Evolutionary conservation across 2,113 vertebrate genomes (phyloP), one percentile per base, ranked within the genome.

Genomic region (Xiphias gladius): DNA sequence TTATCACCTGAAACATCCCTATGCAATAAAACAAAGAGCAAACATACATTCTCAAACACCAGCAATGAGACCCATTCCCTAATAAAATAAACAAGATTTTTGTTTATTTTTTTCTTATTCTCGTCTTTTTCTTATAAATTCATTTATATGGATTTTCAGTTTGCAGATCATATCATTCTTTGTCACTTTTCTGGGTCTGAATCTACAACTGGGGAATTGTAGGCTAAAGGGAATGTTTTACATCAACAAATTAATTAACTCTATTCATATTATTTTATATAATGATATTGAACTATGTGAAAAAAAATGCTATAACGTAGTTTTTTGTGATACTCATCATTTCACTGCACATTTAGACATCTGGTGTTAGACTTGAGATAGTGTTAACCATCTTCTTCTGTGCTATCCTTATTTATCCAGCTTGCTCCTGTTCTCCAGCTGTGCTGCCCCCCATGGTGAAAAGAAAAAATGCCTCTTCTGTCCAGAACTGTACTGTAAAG

Each of bases 401-500:
- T 7, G 22, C 26, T 20, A n/a, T 37, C 20, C 17, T 77, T 48
- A 24, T 59, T 85, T 73, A 26, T 26, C 1, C 54, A 61, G 50
- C 28, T 61, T 57, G n/a, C 70, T 48, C 28, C n/a, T 32, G 30
- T 65, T 58, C 68, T 70, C 57, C 58, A 70, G 41, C 54, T 73
- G 67, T 69, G 73, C 72, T 73, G 72, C 73, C 76, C 67, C 81
- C 67, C 4, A 2, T 76, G 76, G 76, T 26, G 32, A 24, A 65
- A 1, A 13, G 19, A 37, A 43, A 22, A 26, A 62, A 19, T 10
- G 17, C 32, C 59, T 30, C 5, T 14, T 63, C 69, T 57, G n/a
- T 57, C 24, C 17, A 37, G 16, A 67, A 17, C 41, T 19, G 24
- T 2, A 14, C 59, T 37, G 26, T n/a, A 22, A 73, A 20, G 14